Evolutionary conservation across 2,113 vertebrate species (phyloP).

Genomic region (Ornithorhynchus anatinus): DNA sequence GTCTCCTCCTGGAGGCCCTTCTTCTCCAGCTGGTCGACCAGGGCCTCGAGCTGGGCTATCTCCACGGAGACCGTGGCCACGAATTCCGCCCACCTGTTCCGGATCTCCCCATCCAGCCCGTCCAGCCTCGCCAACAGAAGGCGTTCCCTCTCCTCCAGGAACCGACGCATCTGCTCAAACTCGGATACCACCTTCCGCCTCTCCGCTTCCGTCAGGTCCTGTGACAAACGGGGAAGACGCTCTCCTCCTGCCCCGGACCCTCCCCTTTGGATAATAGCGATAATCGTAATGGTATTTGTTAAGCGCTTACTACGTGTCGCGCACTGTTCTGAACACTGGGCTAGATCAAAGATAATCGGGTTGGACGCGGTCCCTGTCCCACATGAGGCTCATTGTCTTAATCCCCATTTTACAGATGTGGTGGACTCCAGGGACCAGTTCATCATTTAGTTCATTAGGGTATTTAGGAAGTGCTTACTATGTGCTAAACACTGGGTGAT

Average conservation of each 20-base stretch:
- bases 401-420: too few relatives aligned
- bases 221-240: neutral
- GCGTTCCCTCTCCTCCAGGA: constrained; percentile 50
- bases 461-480: too few relatives aligned
- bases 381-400: too few relatives aligned
- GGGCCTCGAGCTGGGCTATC: neutral
- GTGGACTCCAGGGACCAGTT: too few relatives aligned
- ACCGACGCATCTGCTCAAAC: constrained; percentile 50
- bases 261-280: neutral
- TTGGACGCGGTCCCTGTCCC: too few relatives aligned
- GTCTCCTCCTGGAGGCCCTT: constrained; percentile 27
- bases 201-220: neutral
- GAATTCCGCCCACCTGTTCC: rapidly evolving
- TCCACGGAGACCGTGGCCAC: neutral
- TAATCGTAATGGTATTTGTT: too few relatives aligned
- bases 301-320: too few relatives aligned
- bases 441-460: too few relatives aligned
- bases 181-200: neutral
- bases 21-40: constrained; percentile 36
- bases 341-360: too few relatives aligned
- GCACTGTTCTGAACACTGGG: too few relatives aligned
- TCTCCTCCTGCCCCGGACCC: neutral
- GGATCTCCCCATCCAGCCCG: neutral
- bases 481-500: too few relatives aligned
- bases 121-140: constrained; percentile 28